Evolutionary conservation across 64 coral and sea anemone genomes (phyloP), one percentile per base, ranked within the genome.

Genomic region (Actinia tenebrosa): DNA sequence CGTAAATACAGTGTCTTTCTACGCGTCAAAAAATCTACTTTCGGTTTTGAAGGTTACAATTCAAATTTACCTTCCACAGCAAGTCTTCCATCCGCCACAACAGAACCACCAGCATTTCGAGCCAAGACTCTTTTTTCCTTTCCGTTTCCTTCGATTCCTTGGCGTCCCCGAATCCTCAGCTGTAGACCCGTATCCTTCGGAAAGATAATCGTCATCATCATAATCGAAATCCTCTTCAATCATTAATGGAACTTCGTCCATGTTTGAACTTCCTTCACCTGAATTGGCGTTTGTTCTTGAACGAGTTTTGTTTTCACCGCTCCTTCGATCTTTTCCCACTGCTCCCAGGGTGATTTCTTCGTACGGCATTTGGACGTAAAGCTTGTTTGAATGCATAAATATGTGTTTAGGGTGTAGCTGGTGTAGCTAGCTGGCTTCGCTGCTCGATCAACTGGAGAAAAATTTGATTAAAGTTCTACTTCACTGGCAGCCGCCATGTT

Each of bases 121-220:
- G 23, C 84, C 80, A 62, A 66, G 87, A 71, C 90, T 47, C 10
- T 82, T 82, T 15, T 82, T 87, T 44, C 59, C 71, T 17, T 55
- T 68, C 30, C 60, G 69, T 71, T 91, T 91, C 52, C 90, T 46
- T 3, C 80, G 87, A 59, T 83, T 87, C 27, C 84, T 75, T 63
- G 86, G 42, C 42, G 47, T 46, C 85, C 83, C 44, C 19, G 58
- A 63, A 56, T 78, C 83, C 55, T 85, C 83, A 55, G 16, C 60
- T 46, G 89, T 82, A 4, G 90, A 87, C 62, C 86, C 84, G 66
- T 91, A 91, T 9, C 90, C 90, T 68, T 91, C 90, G 42, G 90
- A 91, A 17, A 87, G 63, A 46, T 75, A 86, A 44, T 87, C 85
- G 18, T 91, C 90, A 30, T 91, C 90, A 62, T 91, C 90, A 83